A percentile compares a stretch with the other conserved stretches of the same genome.
Conservation (phyloP, 2,797 vertebrate genomes). For the Xenops minutus region DNA sequence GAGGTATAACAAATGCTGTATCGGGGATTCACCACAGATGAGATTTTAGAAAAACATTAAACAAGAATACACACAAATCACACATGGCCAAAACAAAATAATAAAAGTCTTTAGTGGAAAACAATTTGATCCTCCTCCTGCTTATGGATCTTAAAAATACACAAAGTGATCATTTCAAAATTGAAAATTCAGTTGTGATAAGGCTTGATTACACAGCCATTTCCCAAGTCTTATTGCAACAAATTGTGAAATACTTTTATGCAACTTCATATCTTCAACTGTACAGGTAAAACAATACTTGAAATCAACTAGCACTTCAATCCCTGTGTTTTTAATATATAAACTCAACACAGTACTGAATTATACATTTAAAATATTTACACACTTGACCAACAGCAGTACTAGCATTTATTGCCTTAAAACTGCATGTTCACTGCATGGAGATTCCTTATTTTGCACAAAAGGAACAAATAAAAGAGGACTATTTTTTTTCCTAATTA, state of each 20-base stretch:
- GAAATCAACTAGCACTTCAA: conserved; percentile 55
- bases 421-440: conserved; percentile 60
- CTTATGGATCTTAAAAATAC: conserved; percentile 68
- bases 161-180: conserved; percentile 56
- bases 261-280: conserved; percentile 56
- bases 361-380: conserved; percentile 73
- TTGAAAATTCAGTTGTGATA: conserved; percentile 61
- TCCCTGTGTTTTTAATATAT: conserved; percentile 65
- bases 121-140: conserved; percentile 63
- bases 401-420: conserved; percentile 70
- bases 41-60: conserved; percentile 18
- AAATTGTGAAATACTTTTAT: conserved; percentile 54
- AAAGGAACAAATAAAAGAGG: conserved; percentile 5
- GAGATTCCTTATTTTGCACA: conserved; percentile 61
- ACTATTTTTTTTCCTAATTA: background rate
- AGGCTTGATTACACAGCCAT: conserved; percentile 60
- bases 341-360: conserved; percentile 65
- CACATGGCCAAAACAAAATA: conserved; percentile 71
- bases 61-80: conserved; percentile 68
- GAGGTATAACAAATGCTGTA: background rate
- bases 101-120: conserved; percentile 75
- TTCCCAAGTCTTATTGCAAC: conserved; percentile 61
- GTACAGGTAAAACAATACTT: conserved; percentile 66
- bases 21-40: background rate
- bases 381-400: conserved; percentile 65